Conservation (phyloP, 1,140 invertebrate genomes). For the Caenorhabditis tropicalis region DNA sequence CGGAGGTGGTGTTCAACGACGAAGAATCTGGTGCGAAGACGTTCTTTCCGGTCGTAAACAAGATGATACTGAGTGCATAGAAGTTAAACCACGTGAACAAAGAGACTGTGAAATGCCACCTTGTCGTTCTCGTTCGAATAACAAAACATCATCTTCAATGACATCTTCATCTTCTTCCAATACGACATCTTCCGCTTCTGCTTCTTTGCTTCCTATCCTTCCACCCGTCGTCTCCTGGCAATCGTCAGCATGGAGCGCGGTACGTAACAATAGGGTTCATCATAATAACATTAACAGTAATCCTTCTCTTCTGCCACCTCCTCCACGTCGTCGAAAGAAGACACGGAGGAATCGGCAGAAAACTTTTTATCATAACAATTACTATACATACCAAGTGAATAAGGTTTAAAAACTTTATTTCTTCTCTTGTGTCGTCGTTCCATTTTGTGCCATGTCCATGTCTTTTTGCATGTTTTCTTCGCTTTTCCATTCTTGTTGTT, state of each 20-base stretch:
- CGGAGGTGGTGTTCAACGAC: conserved; percentile 63
- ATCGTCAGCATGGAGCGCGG: conserved; percentile 51
- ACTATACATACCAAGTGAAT: conserved; percentile 40
- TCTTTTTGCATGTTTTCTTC: conserved; percentile 43
- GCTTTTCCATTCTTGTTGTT: conserved; percentile 5
- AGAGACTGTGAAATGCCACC: conserved; percentile 57
- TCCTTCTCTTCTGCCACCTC: conserved; percentile 9
- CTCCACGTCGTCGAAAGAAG: conserved; percentile 43
- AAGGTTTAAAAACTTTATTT: background rate
- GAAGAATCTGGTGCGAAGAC: conserved; percentile 68
- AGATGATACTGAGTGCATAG: conserved; percentile 61
- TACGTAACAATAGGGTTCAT: conserved; percentile 45
- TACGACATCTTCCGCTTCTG: conserved; percentile 27
- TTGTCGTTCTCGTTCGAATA: background rate
- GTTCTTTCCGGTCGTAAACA: conserved; percentile 46
- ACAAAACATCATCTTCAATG: conserved; percentile 12
- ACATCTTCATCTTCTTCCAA: background rate
- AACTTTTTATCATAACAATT: conserved; percentile 17
- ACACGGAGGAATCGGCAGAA: conserved; percentile 40
- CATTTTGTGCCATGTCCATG: conserved; percentile 43
- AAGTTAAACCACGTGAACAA: conserved; percentile 53
- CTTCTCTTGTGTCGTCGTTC: background rate
- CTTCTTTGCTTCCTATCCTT: conserved; percentile 41
- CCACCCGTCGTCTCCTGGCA: conserved; percentile 47
- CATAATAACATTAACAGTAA: background rate